Percentiles rank a stretch among this genome's conserved stretches.
Evolutionary conservation across 2,797 vertebrate species (phyloP).

Genomic region (Megalops cyprinoides): DNA sequence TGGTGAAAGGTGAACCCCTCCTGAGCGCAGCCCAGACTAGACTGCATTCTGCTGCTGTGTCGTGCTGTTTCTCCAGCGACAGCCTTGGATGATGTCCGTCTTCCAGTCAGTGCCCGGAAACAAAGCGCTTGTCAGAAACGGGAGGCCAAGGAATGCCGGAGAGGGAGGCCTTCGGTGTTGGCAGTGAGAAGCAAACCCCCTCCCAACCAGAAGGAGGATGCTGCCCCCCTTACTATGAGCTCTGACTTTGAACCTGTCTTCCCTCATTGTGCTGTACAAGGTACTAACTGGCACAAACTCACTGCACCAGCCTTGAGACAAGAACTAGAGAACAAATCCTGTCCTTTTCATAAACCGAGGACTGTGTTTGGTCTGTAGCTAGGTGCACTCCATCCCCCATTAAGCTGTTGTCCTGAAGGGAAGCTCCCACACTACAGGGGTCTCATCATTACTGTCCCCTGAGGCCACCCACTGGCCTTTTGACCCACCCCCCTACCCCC

Average conservation of each 20-base stretch:
- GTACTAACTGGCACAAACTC: not conserved
- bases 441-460: not conserved
- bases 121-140: too few relatives aligned
- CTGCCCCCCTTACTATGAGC: not conserved
- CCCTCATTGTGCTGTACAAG: not conserved
- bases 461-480: not conserved
- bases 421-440: not conserved
- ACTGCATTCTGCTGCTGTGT: too few relatives aligned
- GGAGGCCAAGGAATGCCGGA: too few relatives aligned
- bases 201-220: not conserved
- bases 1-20: not conserved
- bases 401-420: not conserved
- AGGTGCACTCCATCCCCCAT: not conserved
- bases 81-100: too few relatives aligned
- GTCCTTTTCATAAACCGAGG: not conserved
- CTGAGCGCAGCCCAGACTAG: too few relatives aligned
- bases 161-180: too few relatives aligned
- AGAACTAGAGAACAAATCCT: not conserved
- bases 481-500: not conserved
- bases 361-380: not conserved
- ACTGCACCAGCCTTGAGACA: not conserved
- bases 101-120: too few relatives aligned
- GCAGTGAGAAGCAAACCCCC: too few relatives aligned
- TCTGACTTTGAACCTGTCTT: not conserved
- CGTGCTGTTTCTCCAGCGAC: too few relatives aligned